Evolutionary conservation across 1,140 invertebrate genomes (phyloP), one percentile per base, ranked within the genome.

Genomic region (Sarcophaga peregrina): DNA sequence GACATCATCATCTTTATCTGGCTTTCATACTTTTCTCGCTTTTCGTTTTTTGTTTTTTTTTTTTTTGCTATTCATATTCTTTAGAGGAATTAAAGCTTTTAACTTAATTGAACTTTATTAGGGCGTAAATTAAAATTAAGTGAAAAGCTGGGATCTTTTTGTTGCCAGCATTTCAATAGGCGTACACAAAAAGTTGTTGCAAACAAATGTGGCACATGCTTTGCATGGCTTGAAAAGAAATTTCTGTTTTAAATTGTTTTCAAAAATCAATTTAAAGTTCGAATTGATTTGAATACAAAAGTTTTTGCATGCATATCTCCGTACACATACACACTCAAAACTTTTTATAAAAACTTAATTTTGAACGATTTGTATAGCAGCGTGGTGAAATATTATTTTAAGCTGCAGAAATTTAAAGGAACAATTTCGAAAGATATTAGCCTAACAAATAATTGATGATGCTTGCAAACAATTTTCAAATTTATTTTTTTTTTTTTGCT

Each of bases 101-200:
- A 68, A 68, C 62, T 68, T 68, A 68, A 68, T 68, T 68, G 62
- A 68, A 68, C 62, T 68, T 68, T 68, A 68, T 68, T 68, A 68
- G 62, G 62, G 62, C 62, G 17, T 68, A 17, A 68, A 68, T 68
- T 68, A 20, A 20, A 68, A 68, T 8, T 20, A 25, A 68, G 20
- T 37, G 17, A 68, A 68, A 68, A 68, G 9, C 17, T 25, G 62
- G 17, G 3, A 10, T 5, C 10, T 25, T n/a, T 68, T 68, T 68
- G 58, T 20, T 58, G 52, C n/a, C n/a, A 25, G 17, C 15, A 8
- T n/a, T 9, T 20, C n/a, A 68, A 68, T 68, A 68, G 17, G 17
- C 20, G 11, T 58, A 58, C 25, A 37, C n/a, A n/a, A n/a, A 37
- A 37, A 37, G 25, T 37, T 37, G 15, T 13, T 25, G 62, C 10